A percentile compares a stretch with the other conserved stretches of the same genome.
phyloP scores from a whole-genome alignment of 1,140 invertebrate genomes.

The Oreohelix idahoensis region DNA sequence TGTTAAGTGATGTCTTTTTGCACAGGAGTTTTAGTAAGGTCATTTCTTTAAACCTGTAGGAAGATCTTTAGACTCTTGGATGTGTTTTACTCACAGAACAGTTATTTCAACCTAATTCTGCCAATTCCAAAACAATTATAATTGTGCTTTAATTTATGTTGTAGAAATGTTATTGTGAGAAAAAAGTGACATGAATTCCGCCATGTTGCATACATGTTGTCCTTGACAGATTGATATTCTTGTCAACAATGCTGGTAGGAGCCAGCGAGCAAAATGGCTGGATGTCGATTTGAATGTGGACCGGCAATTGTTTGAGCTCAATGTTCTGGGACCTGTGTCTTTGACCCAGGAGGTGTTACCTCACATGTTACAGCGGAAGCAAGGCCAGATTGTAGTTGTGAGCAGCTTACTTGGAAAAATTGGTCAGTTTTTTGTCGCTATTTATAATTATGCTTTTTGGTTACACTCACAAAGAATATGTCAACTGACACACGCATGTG shows the following conservation, averaged over 20 bases:
- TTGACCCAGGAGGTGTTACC: conserved; percentile 74
- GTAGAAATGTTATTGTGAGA: too few relatives aligned
- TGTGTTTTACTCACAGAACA: too few relatives aligned
- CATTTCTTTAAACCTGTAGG: too few relatives aligned
- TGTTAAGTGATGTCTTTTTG: too few relatives aligned
- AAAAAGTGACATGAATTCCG: too few relatives aligned
- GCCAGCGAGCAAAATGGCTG: conserved; percentile 85
- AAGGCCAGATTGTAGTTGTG: conserved; percentile 72
- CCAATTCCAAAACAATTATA: too few relatives aligned
- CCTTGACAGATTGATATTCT: conserved; percentile 70
- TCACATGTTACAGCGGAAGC: conserved; percentile 69
- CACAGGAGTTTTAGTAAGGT: too few relatives aligned
- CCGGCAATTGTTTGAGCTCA: conserved; percentile 84
- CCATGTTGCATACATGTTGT: background rate
- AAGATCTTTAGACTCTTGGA: too few relatives aligned
- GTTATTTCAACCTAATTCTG: too few relatives aligned
- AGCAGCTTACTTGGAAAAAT: conserved; percentile 76
- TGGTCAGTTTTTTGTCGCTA: conserved; percentile 76
- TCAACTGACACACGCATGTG: too few relatives aligned
- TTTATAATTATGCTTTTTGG: background rate
- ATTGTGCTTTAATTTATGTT: too few relatives aligned
- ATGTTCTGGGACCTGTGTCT: conserved; percentile 84
- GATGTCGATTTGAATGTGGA: conserved; percentile 85
- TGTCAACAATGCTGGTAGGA: conserved; percentile 76
- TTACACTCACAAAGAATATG: too few relatives aligned